A percentile compares a stretch with the other conserved stretches of the same genome.
Evolutionary conservation across 92 coral and sea anemone species (phyloP).

Genomic region (Siderastrea radians): DNA sequence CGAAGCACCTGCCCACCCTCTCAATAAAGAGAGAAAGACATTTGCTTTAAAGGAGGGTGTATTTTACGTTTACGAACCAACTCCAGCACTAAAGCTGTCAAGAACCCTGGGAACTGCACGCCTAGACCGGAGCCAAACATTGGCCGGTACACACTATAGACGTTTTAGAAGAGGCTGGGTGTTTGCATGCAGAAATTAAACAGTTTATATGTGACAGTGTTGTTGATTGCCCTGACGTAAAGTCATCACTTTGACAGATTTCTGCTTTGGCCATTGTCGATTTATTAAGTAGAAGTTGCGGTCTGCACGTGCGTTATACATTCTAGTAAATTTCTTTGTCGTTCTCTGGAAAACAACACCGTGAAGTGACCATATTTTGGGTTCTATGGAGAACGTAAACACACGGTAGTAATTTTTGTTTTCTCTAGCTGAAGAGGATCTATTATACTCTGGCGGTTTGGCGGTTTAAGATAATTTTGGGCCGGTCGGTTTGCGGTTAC

Average conservation of each 20-base stretch:
- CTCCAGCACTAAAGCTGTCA: slow-evolving; percentile 92
- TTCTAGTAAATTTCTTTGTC: too few species aligned
- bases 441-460: too few species aligned
- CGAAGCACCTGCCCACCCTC: slow-evolving; percentile 84
- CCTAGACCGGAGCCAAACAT: slow-evolving; percentile 52
- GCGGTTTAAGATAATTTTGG: too few species aligned
- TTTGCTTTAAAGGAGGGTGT: slow-evolving; percentile 68
- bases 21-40: slow-evolving; percentile 73
- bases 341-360: too few species aligned
- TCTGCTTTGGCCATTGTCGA: not conserved
- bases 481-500: too few species aligned
- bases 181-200: slow-evolving; percentile 60
- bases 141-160: slow-evolving; percentile 88
- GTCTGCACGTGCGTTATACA: too few species aligned
- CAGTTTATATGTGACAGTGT: slow-evolving; percentile 73
- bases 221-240: slow-evolving; percentile 64
- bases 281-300: too few species aligned
- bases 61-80: slow-evolving; percentile 66
- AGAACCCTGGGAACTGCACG: slow-evolving; percentile 81
- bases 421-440: too few species aligned
- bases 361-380: too few species aligned
- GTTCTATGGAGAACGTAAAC: too few species aligned
- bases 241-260: slow-evolving; percentile 73
- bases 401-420: too few species aligned
- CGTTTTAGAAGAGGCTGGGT: slow-evolving; percentile 83